Evolutionary conservation across 2,888 invertebrate genomes (phyloP).

Genomic region (Ophion ellenae): DNA sequence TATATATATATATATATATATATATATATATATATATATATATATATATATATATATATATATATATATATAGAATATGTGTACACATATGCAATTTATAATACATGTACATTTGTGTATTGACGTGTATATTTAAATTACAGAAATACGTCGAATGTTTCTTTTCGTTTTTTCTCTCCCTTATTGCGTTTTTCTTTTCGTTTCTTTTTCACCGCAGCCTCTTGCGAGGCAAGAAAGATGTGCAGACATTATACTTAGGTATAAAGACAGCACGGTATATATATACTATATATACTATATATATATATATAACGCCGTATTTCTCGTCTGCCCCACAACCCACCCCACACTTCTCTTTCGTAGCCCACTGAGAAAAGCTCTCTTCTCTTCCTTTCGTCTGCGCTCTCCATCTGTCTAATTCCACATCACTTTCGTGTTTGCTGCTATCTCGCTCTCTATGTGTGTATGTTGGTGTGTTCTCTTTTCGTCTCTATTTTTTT

Average conservation of each 20-base stretch:
- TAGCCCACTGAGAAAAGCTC: slow-evolving; percentile 49
- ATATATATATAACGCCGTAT: neutral
- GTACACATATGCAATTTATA: neutral
- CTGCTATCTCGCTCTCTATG: neutral
- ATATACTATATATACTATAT: neutral
- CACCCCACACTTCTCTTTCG: neutral
- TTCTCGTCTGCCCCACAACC: slow-evolving; percentile 11
- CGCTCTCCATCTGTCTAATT: slow-evolving; percentile 57
- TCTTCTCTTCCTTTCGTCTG: slow-evolving; percentile 42
- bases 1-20: no score
- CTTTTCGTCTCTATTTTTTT: neutral
- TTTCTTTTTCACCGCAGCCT: slow-evolving; percentile 18
- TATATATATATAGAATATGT: no score
- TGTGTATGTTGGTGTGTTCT: no score
- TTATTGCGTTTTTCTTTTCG: slow-evolving; percentile 27
- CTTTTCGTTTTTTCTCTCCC: slow-evolving; percentile 9
- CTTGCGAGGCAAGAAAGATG: slow-evolving; percentile 29
- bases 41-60: no score
- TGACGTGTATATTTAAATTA: neutral
- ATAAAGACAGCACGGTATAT: slow-evolving; percentile 43
- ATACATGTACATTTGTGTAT: neutral
- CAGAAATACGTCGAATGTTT: slow-evolving; percentile 41
- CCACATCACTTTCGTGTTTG: slow-evolving; percentile 55
- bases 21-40: no score
- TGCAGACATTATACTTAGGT: slow-evolving; percentile 42